These are phyloP conservation scores for Dendrocincla tyrannina DNA, from an alignment of 2,797 vertebrate genomes.

Conservation along the genomic window DNA sequence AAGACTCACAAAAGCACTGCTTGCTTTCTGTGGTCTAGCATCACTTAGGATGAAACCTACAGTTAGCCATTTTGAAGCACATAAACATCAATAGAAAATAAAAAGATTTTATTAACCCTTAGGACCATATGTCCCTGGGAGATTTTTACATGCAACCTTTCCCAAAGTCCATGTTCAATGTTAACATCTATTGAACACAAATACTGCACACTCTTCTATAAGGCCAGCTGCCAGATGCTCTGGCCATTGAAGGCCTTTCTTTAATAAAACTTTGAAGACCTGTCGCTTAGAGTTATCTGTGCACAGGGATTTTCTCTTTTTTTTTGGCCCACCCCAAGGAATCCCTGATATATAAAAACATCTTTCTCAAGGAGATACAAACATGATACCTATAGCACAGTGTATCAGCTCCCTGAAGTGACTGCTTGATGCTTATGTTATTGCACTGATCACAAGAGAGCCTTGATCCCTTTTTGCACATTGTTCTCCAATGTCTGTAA, in stretches of 20 bases:
- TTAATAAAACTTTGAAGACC: background rate
- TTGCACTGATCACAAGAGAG: rapidly evolving
- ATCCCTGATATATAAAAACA: background rate
- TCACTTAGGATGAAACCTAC: background rate
- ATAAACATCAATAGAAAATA: background rate
- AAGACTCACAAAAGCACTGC: background rate
- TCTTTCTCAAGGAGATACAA: background rate
- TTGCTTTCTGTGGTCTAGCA: background rate
- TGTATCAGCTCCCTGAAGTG: background rate
- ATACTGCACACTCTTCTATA: background rate
- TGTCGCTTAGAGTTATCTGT: background rate
- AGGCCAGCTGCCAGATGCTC: background rate
- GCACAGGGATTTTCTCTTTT: background rate
- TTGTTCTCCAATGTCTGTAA: background rate
- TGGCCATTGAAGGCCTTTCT: background rate
- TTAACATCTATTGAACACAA: background rate
- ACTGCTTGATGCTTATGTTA: background rate
- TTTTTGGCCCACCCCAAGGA: rapidly evolving
- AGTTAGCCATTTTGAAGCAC: background rate
- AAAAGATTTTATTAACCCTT: background rate
- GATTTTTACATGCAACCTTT: background rate
- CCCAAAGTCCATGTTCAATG: background rate
- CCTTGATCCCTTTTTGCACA: background rate
- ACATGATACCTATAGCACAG: background rate
- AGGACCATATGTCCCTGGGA: background rate